Percentiles rank a stretch among this genome's conserved stretches.
phyloP scores from a whole-genome alignment of 2,113 vertebrate genomes.

The Oreochromis niloticus region DNA sequence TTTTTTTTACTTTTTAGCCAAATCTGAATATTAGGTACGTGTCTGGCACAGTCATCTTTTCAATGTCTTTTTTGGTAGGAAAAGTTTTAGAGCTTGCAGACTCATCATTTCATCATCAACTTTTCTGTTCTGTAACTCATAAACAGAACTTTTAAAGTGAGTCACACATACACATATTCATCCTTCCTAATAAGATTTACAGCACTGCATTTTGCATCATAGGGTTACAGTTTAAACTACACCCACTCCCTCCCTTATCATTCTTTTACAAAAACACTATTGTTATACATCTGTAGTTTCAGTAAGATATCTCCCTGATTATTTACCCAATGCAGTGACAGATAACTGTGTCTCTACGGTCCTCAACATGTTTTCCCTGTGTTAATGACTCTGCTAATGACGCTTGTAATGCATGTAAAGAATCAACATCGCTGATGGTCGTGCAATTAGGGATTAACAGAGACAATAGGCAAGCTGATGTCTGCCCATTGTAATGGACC shows the following conservation, averaged over 20 bases:
- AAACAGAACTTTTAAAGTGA: background rate
- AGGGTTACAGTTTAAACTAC: background rate
- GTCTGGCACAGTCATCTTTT: background rate
- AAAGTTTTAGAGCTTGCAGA: background rate
- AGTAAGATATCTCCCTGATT: background rate
- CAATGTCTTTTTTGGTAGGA: background rate
- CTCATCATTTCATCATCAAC: background rate
- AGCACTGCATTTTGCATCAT: background rate
- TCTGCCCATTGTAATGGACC: conserved; percentile 55
- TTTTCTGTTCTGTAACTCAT: background rate
- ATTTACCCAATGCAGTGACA: conserved; percentile 20
- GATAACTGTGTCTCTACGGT: conserved; percentile 52
- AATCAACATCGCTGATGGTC: conserved; percentile 42
- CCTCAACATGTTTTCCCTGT: conserved; percentile 20
- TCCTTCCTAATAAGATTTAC: background rate
- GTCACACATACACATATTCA: background rate
- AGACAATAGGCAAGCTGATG: conserved; percentile 38
- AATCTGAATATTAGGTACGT: background rate
- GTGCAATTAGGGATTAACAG: conserved; percentile 39
- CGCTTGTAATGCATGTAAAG: conserved; percentile 47
- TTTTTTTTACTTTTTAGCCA: background rate
- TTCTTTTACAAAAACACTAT: background rate
- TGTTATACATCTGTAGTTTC: conserved; percentile 3
- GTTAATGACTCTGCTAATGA: conserved; percentile 60
- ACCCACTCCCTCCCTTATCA: background rate